Conservation (phyloP, 2,113 vertebrate genomes). For the Bettongia penicillata region DNA sequence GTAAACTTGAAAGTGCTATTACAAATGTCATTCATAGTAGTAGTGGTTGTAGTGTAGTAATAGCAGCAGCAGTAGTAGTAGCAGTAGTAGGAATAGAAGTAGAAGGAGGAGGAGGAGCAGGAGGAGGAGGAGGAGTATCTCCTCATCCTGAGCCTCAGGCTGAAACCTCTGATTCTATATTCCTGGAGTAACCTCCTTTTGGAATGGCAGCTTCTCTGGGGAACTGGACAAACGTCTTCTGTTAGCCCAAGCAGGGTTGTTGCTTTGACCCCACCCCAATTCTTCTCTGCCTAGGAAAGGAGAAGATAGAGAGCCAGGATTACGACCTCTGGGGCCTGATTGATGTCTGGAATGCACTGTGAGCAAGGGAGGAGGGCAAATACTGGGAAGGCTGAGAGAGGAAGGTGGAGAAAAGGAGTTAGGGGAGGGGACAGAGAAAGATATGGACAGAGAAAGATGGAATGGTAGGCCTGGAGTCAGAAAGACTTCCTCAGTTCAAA, state of each 20-base stretch:
- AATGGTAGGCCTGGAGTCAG: background rate
- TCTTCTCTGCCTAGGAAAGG: background rate
- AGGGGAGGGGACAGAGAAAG: background rate
- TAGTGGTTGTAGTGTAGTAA: background rate
- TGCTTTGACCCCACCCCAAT: background rate
- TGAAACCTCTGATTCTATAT: background rate
- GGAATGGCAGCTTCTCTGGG: background rate
- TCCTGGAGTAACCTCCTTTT: background rate
- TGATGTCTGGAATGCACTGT: background rate
- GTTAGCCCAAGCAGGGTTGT: background rate
- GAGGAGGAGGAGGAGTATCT: background rate
- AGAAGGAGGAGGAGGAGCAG: too few relatives aligned
- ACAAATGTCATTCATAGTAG: background rate
- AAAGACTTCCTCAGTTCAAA: background rate
- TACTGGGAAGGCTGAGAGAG: fast-evolving
- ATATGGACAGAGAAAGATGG: background rate
- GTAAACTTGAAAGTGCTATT: background rate
- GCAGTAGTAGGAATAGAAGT: background rate
- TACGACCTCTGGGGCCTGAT: background rate
- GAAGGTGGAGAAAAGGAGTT: background rate
- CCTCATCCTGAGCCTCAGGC: background rate
- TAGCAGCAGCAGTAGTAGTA: background rate
- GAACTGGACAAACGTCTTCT: background rate
- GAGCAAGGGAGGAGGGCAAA: background rate
- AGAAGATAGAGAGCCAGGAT: background rate